A percentile compares a stretch with the other conserved stretches of the same genome.
phyloP scores from a whole-genome alignment of 2,797 vertebrate species.

The Cryptoprocta ferox region DNA sequence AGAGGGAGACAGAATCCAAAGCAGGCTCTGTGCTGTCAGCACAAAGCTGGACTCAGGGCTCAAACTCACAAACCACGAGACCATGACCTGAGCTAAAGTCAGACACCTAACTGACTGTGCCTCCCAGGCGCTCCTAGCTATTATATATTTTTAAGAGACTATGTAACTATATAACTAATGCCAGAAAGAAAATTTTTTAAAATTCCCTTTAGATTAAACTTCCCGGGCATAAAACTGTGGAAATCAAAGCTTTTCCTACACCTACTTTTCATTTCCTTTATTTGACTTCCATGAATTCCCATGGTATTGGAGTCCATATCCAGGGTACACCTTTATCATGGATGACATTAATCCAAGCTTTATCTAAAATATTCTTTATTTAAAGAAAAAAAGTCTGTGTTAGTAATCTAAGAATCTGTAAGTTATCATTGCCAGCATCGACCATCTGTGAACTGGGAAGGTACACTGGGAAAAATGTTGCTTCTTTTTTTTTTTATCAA shows the following conservation, averaged over 20 bases:
- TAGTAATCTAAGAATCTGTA: background rate
- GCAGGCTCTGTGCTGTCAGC: no score
- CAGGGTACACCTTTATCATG: background rate
- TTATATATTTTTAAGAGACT: slow-evolving; percentile 19
- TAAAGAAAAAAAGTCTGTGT: background rate
- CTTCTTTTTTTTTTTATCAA: background rate
- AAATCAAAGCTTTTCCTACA: slow-evolving; percentile 34
- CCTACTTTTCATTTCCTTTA: background rate
- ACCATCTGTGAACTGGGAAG: background rate
- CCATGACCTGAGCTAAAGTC: no score
- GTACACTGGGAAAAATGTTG: background rate
- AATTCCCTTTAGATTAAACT: background rate
- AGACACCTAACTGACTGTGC: no score
- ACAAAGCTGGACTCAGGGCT: no score
- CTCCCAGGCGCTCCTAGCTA: background rate
- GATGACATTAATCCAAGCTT: background rate
- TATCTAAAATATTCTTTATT: background rate
- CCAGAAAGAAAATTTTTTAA: background rate
- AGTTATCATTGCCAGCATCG: background rate
- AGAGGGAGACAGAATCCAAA: no score
- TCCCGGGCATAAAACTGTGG: slow-evolving; percentile 27
- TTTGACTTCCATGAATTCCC: background rate
- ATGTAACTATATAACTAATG: slow-evolving; percentile 33
- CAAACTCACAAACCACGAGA: no score
- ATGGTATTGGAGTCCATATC: background rate